A percentile compares a stretch with the other conserved stretches of the same genome.
phyloP scores from a whole-genome alignment of 2,113 vertebrate species.

The Manacus vitellinus region DNA sequence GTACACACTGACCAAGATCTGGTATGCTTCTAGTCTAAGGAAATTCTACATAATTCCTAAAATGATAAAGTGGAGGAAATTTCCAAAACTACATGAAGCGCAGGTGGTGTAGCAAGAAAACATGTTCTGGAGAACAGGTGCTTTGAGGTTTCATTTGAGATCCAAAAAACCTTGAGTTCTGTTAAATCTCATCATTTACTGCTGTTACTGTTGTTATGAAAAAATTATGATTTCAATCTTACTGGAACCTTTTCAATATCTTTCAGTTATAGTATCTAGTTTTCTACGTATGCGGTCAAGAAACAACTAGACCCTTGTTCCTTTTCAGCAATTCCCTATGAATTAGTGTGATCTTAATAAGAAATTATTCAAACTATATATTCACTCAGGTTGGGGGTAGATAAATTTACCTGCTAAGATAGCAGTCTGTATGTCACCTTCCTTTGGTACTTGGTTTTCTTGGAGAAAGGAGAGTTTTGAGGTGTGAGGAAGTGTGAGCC shows the following conservation, averaged over 20 bases:
- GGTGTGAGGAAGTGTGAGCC: rapidly evolving
- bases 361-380: not conserved
- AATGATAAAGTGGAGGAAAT: not conserved
- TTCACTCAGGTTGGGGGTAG: not conserved
- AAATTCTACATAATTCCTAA: not conserved
- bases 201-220: not conserved
- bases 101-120: not conserved
- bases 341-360: not conserved
- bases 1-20: not conserved
- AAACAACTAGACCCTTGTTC: not conserved
- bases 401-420: not conserved
- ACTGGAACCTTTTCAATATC: not conserved
- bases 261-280: not conserved
- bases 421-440: not conserved
- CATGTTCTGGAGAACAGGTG: not conserved
- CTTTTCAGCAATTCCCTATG: not conserved
- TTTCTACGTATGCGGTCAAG: not conserved
- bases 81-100: not conserved
- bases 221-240: not conserved
- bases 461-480: not conserved
- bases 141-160: not conserved
- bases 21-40: not conserved
- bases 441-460: not conserved
- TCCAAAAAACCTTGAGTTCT: not conserved
- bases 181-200: not conserved